Evolutionary conservation across 92 coral and sea anemone genomes (phyloP).

Genomic region (Metridium senile): DNA sequence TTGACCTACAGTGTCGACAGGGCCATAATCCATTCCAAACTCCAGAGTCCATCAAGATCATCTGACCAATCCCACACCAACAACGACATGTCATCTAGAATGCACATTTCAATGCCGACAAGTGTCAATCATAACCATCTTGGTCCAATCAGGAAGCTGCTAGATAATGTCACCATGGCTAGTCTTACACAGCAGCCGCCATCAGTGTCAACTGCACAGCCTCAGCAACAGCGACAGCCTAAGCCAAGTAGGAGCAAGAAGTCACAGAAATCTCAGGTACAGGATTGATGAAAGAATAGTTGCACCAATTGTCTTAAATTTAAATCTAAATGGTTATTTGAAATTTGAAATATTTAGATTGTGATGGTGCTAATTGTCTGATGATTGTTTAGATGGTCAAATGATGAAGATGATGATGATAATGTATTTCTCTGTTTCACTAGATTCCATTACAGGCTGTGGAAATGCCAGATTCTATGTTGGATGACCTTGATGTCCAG

Average conservation of each 20-base stretch:
- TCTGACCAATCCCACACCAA: conserved; percentile 49
- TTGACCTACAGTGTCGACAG: conserved; percentile 58
- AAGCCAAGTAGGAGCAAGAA: conserved; percentile 65
- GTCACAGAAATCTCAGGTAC: conserved; percentile 72
- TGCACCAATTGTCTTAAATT: background rate
- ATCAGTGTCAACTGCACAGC: conserved; percentile 41
- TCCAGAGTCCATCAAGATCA: conserved; percentile 58
- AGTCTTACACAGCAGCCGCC: conserved; percentile 36
- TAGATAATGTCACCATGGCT: conserved; percentile 57
- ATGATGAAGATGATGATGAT: background rate
- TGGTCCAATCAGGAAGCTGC: conserved; percentile 65
- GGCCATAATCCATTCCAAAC: conserved; percentile 84
- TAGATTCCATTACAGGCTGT: conserved; percentile 93
- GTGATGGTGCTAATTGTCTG: too few species aligned
- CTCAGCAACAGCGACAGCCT: conserved; percentile 75
- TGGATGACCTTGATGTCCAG: conserved; percentile 95
- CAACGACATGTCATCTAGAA: conserved; percentile 42
- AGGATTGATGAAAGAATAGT: background rate
- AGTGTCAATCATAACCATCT: conserved; percentile 34
- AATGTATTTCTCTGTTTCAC: background rate
- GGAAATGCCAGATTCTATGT: conserved; percentile 96
- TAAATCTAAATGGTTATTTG: too few species aligned
- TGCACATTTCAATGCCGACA: conserved; percentile 68
- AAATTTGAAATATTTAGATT: too few species aligned
- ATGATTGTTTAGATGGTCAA: background rate